Evolutionary conservation across 2,113 vertebrate genomes (phyloP), one percentile per base, ranked within the genome.

Genomic region (Mirza zaza): DNA sequence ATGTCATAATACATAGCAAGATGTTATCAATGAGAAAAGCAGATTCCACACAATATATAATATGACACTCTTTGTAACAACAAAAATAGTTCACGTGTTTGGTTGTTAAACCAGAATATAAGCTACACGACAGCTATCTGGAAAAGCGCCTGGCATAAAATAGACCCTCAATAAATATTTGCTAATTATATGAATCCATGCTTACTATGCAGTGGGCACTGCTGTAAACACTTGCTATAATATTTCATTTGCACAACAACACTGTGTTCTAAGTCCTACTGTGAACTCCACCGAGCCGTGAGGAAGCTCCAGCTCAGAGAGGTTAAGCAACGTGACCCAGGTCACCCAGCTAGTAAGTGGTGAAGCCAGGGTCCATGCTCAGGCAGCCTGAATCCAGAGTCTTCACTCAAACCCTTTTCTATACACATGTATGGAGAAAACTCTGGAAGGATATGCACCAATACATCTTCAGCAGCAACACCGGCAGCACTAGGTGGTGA

Each of bases 71-170:
- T 77, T 55, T 67, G 63, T 48, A 75, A 48, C 21, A 70, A 15
- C 23, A 80, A 45, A 87, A 86, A 13, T 7, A 29, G 18, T 36
- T 75, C 42, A 21, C 6, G 63, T 18, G 70, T 42, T 86, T 2
- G 27, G 55, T 61, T 76, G 63, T 61, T 88, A 79, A 32, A 36
- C 18, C 29, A 73, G 52, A 82, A 29, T 27, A 42, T 27, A 73
- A 81, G 27, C 89, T 70, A 4, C 11, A 29, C 55, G 8, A 27
- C 15, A 70, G 25, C 23, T 91, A 0, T 34, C 61, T 59, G 39
- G 70, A 57, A 91, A 70, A 84, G 23, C 45, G 2, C 2, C 32
- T 63, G 94, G 21, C 90, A 84, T 50, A 73, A 90, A 87, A 90
- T 21, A 90, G 32, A 23, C 34, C 42, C 76, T 87, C 70, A 67